Conservation (phyloP, 92 coral and sea anemone genomes). For the Epizoanthus scotinus region DNA sequence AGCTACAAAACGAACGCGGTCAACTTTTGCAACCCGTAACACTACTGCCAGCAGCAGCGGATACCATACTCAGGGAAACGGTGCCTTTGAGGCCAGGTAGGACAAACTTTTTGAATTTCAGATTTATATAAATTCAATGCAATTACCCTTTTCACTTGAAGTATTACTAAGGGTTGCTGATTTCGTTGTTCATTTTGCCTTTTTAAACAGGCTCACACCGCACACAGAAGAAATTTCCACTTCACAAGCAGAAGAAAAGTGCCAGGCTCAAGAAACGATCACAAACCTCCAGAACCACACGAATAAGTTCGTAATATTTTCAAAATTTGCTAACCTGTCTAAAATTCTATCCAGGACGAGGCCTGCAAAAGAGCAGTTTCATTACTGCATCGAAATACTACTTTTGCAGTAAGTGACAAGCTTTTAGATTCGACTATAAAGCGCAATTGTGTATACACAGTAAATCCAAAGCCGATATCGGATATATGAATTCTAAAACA, state of each 20-base stretch:
- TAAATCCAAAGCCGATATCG: not conserved
- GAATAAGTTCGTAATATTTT: not conserved
- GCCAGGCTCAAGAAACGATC: slow-evolving; percentile 17
- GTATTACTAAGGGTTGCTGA: not conserved
- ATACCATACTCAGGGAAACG: not conserved
- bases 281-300: not conserved
- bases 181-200: not conserved
- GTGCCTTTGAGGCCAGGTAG: slow-evolving; percentile 24
- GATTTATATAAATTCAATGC: not conserved
- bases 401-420: not conserved
- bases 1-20: not conserved
- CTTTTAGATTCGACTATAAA: not conserved
- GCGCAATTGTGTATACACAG: not conserved
- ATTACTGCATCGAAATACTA: not conserved
- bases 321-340: not conserved
- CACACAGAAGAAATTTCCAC: slow-evolving; percentile 12
- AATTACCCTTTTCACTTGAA: slow-evolving; percentile 4
- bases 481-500: too few species aligned
- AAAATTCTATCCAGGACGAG: not conserved
- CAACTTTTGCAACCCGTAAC: slow-evolving; percentile 17
- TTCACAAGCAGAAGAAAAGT: not conserved
- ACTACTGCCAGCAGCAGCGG: slow-evolving; percentile 15
- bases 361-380: not conserved
- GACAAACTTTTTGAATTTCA: not conserved
- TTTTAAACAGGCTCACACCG: slow-evolving; percentile 9